Conservation (phyloP, 2,797 vertebrate species). For the Diplodus puntazzo region DNA sequence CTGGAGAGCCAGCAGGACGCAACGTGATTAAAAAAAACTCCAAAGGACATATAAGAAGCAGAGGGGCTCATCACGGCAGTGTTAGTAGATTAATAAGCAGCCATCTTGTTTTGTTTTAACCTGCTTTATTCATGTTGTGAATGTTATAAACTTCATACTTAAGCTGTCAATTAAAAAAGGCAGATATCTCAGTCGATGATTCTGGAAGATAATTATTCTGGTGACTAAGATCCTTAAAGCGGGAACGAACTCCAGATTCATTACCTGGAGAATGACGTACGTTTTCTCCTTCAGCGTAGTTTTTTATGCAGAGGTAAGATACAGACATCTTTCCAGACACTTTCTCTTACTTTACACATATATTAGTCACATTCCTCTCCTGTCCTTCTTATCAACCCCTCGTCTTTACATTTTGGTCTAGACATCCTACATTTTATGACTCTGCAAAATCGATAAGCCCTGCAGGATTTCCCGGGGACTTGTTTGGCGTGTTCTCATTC, state of each 20-base stretch:
- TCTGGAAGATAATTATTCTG: neutral
- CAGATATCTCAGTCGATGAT: neutral
- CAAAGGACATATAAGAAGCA: neutral
- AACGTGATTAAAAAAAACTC: neutral
- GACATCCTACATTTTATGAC: neutral
- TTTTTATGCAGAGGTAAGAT: neutral
- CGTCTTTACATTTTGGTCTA: constrained; percentile 7
- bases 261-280: neutral
- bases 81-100: neutral
- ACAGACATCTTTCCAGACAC: neutral
- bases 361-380: neutral
- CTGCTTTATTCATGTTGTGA: neutral
- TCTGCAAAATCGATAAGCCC: constrained; percentile 1
- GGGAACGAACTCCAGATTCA: neutral
- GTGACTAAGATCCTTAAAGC: too few species aligned
- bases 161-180: neutral
- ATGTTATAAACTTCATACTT: neutral
- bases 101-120: neutral
- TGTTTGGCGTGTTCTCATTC: constrained; percentile 15
- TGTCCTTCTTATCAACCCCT: neutral
- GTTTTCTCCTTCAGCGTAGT: neutral
- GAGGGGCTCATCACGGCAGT: neutral
- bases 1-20: too few species aligned
- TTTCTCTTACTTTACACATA: neutral
- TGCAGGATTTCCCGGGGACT: constrained; percentile 23